These are phyloP conservation scores for Aphidoletes aphidimyza DNA, from an alignment of 2,888 invertebrate genomes.

Conservation along the genomic window DNA sequence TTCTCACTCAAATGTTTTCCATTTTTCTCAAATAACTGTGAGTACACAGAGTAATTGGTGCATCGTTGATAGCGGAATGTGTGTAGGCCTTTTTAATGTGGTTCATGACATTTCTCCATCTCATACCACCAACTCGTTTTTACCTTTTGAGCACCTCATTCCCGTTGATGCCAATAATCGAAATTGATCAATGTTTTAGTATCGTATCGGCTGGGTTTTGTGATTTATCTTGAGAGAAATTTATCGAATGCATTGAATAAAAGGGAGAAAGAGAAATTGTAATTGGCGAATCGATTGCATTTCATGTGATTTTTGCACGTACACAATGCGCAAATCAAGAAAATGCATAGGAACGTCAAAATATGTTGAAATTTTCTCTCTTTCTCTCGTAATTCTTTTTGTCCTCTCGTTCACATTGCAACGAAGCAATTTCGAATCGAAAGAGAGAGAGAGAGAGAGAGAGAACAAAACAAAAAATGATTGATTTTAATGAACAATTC, in stretches of 20 bases:
- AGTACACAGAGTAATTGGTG: neutral
- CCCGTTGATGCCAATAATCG: neutral
- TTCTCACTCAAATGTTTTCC: neutral
- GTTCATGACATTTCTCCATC: neutral
- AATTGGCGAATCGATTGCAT: conserved; percentile 16
- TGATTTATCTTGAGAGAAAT: conserved; percentile 12
- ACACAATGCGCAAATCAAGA: neutral
- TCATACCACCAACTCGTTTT: neutral
- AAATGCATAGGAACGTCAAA: conserved; percentile 3
- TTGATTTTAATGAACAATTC: conserved; percentile 31
- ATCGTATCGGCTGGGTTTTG: neutral
- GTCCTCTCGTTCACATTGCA: neutral
- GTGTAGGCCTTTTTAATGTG: conserved; percentile 12
- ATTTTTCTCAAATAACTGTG: neutral
- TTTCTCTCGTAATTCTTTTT: neutral
- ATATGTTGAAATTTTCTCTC: neutral
- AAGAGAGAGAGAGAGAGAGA: too few relatives aligned
- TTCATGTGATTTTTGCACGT: conserved; percentile 31
- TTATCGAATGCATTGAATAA: neutral
- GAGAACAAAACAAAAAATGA: too few relatives aligned
- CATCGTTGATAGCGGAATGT: neutral
- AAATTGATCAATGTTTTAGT: too few relatives aligned
- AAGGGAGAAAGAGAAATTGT: neutral
- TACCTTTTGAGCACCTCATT: neutral
- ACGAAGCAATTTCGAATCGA: neutral